A percentile compares a stretch with the other conserved stretches of the same genome.
Evolutionary conservation across 2,888 invertebrate genomes (phyloP).

Genomic region (Latrodectus hesperus): DNA sequence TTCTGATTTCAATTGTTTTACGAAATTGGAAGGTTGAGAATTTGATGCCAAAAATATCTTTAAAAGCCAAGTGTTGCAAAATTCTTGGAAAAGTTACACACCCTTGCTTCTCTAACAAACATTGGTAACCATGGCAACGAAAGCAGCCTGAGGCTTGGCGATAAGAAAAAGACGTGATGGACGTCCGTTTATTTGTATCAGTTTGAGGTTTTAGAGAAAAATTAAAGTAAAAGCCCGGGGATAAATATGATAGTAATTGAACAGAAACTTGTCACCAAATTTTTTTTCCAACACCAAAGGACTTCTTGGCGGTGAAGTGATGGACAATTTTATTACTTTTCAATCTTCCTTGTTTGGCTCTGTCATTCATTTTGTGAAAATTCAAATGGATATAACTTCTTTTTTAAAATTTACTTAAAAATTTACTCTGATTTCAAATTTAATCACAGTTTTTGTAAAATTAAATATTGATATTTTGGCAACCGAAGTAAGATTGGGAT

Average conservation of each 20-base stretch:
- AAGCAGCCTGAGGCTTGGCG: conserved; percentile 37
- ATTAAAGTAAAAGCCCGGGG: conserved; percentile 29
- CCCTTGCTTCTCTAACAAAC: conserved; percentile 51
- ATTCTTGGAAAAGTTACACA: conserved; percentile 46
- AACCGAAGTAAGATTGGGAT: too few species aligned
- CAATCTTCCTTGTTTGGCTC: too few species aligned
- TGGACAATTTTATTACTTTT: too few species aligned
- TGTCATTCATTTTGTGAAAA: too few species aligned
- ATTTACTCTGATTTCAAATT: too few species aligned
- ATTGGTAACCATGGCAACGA: conserved; percentile 47
- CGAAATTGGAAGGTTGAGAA: conserved; percentile 28
- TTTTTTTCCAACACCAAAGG: neutral
- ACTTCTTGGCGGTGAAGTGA: neutral
- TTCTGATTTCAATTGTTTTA: neutral
- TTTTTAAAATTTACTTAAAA: too few species aligned
- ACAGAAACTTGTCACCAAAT: neutral
- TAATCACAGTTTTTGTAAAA: too few species aligned
- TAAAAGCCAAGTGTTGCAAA: conserved; percentile 9
- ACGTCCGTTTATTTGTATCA: conserved; percentile 28
- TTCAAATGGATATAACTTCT: too few species aligned
- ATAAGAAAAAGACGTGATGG: conserved; percentile 59
- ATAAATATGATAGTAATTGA: conserved; percentile 34
- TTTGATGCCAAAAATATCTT: conserved; percentile 5
- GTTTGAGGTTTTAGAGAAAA: conserved; percentile 22
- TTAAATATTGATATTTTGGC: too few species aligned